Evolutionary conservation across 2,797 vertebrate genomes (phyloP), one percentile per base, ranked within the genome.

Genomic region (Chelon auratus): DNA sequence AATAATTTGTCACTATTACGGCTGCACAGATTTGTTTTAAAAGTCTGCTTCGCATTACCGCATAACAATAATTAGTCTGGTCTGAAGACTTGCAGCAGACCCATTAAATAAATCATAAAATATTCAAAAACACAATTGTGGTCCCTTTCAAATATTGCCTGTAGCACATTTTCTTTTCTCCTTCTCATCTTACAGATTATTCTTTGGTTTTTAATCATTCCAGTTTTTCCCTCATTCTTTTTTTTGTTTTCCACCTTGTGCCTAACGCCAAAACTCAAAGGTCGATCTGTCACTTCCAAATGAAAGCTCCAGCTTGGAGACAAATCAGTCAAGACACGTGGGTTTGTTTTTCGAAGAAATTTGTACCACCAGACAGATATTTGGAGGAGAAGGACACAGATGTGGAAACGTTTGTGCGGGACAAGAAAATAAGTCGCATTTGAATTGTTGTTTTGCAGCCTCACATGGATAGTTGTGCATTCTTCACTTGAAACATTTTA

Each of bases 271-370:
- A 70, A 53, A 0, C 14, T 9, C 5, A 17, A 13, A 45, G 15
- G 42, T 62, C 55, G 63, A 62, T 54, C 48, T 70, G 80, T 86
- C 39, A 59, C 57, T 88, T 83, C 68, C 87, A 86, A 76, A 83
- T 86, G 81, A 74, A 18, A 66, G 54, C 42, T 77, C 68, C 58
- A 61, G 72, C 71, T 80, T 10, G 14, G 37, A 36, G 40, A 85
- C 81, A 81, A 81, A 88, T 85, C 68, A 81, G 67, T 60, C 60
- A 48, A n/a, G 75, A 87, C 62, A 64, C 42, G 17, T 15, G 39
- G 18, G 48, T 79, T 81, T 82, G 69, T 77, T 86, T 80, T 82
- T 64, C 24, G 9, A 68, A 51, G 72, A 71, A 56, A 73, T 66
- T 75, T 82, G 71, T 73, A 66, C 68, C 68, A 69, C 45, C 71